phyloP scores from a whole-genome alignment of 2,888 invertebrate genomes.

The Panzeria rudis region DNA sequence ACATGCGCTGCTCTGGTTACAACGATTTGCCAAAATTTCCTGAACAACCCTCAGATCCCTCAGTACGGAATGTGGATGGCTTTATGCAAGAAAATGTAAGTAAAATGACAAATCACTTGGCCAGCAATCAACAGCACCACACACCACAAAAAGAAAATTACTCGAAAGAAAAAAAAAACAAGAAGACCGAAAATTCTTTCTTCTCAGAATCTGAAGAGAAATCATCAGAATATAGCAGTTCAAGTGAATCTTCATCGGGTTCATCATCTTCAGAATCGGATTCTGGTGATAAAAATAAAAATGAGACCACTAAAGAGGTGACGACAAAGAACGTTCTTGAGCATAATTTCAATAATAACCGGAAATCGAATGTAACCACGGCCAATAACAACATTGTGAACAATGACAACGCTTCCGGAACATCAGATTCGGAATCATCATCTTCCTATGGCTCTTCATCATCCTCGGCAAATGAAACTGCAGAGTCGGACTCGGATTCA shows the following conservation, averaged over 20 bases:
- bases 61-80: slow-evolving; percentile 89
- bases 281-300: slow-evolving; percentile 66
- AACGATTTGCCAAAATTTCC: slow-evolving; percentile 94
- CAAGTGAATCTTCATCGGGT: slow-evolving; percentile 77
- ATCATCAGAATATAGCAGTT: slow-evolving; percentile 80
- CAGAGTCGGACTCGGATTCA: slow-evolving; percentile 71
- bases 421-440: slow-evolving; percentile 79
- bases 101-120: slow-evolving; percentile 78
- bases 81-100: slow-evolving; percentile 78
- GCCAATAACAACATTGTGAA: slow-evolving; percentile 51
- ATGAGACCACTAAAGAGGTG: slow-evolving; percentile 19
- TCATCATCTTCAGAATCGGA: slow-evolving; percentile 73
- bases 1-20: slow-evolving; percentile 93
- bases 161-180: slow-evolving; percentile 76
- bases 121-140: slow-evolving; percentile 72
- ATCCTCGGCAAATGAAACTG: slow-evolving; percentile 70
- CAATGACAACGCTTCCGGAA: slow-evolving; percentile 75
- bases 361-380: slow-evolving; percentile 14
- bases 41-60: slow-evolving; percentile 88
- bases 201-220: slow-evolving; percentile 84
- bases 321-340: slow-evolving; percentile 45
- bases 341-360: slow-evolving; percentile 57
- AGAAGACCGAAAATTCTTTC: slow-evolving; percentile 84
- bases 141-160: slow-evolving; percentile 69
- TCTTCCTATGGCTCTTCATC: slow-evolving; percentile 74